Percentiles rank a stretch among this genome's conserved stretches.
Conservation (phyloP, 1,140 invertebrate species). For the Zaprionus inermis region DNA sequence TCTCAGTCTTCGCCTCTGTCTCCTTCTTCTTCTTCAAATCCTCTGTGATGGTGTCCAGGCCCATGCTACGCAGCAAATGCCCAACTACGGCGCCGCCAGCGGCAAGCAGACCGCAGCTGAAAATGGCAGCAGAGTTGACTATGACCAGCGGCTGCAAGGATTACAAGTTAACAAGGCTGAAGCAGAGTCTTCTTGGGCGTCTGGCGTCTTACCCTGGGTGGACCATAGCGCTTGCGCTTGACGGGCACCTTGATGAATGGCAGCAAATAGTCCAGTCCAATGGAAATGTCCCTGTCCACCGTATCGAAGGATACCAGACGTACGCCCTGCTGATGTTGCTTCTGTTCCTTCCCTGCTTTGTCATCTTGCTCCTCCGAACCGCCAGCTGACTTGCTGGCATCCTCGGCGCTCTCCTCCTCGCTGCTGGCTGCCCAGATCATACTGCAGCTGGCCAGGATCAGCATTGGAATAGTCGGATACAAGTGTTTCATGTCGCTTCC, state of each 20-base stretch:
- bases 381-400: neutral
- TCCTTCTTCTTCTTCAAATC: slow-evolving; percentile 33
- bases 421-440: slow-evolving; percentile 40
- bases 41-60: slow-evolving; percentile 50
- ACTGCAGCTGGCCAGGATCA: slow-evolving; percentile 37
- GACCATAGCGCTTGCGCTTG: slow-evolving; percentile 56
- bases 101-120: slow-evolving; percentile 63
- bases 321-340: slow-evolving; percentile 30
- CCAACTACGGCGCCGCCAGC: slow-evolving; percentile 55
- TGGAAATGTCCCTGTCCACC: slow-evolving; percentile 57
- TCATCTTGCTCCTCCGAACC: neutral
- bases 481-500: slow-evolving; percentile 54
- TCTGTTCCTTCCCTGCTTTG: slow-evolving; percentile 21
- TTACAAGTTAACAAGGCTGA: neutral
- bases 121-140: slow-evolving; percentile 65
- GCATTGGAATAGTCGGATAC: slow-evolving; percentile 8
- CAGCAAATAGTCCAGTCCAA: slow-evolving; percentile 71
- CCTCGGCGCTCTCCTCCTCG: neutral
- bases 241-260: slow-evolving; percentile 75
- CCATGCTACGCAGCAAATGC: slow-evolving; percentile 63
- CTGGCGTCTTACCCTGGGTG: slow-evolving; percentile 48
- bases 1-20: neutral
- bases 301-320: slow-evolving; percentile 67
- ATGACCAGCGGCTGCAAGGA: slow-evolving; percentile 53
- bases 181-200: neutral